A percentile compares a stretch with the other conserved stretches of the same genome.
Conservation (phyloP, 37 sponge, comb jelly and placozoan species). For the Lycopodina hypogea region DNA sequence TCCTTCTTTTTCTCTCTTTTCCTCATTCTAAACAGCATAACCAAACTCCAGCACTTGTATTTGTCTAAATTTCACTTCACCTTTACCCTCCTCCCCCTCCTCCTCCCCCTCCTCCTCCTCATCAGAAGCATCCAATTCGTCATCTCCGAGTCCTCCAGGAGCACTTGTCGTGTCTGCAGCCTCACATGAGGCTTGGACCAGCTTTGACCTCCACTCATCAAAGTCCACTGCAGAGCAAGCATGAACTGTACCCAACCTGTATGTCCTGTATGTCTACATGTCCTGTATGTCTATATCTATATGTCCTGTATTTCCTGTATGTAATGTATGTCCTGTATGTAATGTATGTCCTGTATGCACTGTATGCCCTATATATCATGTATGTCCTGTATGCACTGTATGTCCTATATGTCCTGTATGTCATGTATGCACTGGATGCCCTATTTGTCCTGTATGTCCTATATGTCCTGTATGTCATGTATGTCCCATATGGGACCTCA, state of each 20-base stretch:
- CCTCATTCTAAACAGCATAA: background rate
- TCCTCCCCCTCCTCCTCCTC: conserved; percentile 13
- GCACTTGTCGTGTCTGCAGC: too few relatives aligned
- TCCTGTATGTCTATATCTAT: too few relatives aligned
- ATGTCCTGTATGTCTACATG: background rate
- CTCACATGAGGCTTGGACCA: background rate
- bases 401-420: conserved; percentile 6
- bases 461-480: too few relatives aligned
- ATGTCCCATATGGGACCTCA: too few relatives aligned
- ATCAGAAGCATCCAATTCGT: too few relatives aligned
- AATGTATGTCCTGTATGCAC: too few relatives aligned
- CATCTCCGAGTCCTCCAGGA: background rate
- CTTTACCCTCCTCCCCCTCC: conserved; percentile 32
- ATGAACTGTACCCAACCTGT: background rate
- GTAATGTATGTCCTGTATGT: too few relatives aligned
- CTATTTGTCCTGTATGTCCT: background rate
- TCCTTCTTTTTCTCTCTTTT: too few relatives aligned
- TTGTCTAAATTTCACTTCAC: background rate
- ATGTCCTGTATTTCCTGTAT: too few relatives aligned
- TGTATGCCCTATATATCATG: conserved; percentile 22
- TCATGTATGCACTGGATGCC: background rate
- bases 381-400: background rate
- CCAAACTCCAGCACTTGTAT: background rate
- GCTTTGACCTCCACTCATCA: conserved; percentile 36
- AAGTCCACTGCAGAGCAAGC: conserved; percentile 31